Evolutionary conservation across 2,888 invertebrate genomes (phyloP).

Genomic region (Prostheceraeus crozeri): DNA sequence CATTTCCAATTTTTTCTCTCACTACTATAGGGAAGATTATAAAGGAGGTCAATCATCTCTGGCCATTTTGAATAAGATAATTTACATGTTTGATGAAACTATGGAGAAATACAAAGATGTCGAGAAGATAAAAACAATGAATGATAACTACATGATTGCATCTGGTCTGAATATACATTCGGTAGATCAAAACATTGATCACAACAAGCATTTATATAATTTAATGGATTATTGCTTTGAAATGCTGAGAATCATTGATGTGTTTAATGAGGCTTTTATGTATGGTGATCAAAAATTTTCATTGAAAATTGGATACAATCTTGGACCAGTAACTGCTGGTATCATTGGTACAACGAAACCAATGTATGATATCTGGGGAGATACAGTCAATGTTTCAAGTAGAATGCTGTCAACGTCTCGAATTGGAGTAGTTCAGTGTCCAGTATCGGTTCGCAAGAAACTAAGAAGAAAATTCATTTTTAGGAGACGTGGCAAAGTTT

Average conservation of each 20-base stretch:
- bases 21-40: constrained; percentile 53
- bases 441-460: background rate
- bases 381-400: constrained; percentile 91
- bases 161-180: constrained; percentile 78
- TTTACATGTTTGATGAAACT: constrained; percentile 31
- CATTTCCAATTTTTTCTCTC: constrained; percentile 90
- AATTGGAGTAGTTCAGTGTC: background rate
- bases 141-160: constrained; percentile 93
- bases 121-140: constrained; percentile 95
- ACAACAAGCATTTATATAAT: constrained; percentile 52
- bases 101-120: constrained; percentile 62
- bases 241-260: constrained; percentile 66
- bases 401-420: constrained; percentile 80
- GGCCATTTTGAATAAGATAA: constrained; percentile 75
- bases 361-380: constrained; percentile 96
- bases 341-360: constrained; percentile 88
- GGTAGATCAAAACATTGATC: constrained; percentile 66
- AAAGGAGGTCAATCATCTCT: constrained; percentile 71
- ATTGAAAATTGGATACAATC: constrained; percentile 72
- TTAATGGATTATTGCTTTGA: constrained; percentile 67
- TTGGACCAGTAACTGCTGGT: constrained; percentile 84
- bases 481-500: background rate
- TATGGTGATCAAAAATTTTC: constrained; percentile 53
- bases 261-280: constrained; percentile 55
- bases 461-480: background rate